A percentile compares a stretch with the other conserved stretches of the same genome.
Evolutionary conservation across 1,140 invertebrate species (phyloP).

Genomic region (Drosophila murphyi): DNA sequence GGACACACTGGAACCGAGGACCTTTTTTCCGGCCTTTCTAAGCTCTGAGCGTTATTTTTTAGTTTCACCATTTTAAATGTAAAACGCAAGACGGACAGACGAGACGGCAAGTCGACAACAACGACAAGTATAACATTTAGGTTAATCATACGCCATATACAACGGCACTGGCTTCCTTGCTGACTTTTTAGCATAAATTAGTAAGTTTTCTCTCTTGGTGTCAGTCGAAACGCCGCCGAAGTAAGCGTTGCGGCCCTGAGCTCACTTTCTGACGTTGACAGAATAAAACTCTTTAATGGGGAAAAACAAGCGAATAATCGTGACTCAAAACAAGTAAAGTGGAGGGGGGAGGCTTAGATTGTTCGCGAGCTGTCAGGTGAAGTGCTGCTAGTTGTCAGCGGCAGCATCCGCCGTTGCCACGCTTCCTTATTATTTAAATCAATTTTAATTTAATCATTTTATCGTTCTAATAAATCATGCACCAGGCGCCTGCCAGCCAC

Average conservation of each 20-base stretch:
- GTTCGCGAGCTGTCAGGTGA: slow-evolving; percentile 9
- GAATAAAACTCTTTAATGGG: slow-evolving; percentile 39
- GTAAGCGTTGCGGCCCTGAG: slow-evolving; percentile 17
- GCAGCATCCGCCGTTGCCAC: slow-evolving; percentile 16
- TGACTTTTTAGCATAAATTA: slow-evolving; percentile 78
- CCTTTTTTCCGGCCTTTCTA: slow-evolving; percentile 58
- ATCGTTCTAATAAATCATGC: slow-evolving; percentile 79
- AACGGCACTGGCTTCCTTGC: slow-evolving; percentile 21
- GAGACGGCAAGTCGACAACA: slow-evolving; percentile 34
- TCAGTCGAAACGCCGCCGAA: neutral
- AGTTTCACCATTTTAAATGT: slow-evolving; percentile 76
- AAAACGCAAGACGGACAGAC: slow-evolving; percentile 41
- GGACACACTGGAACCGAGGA: slow-evolving; percentile 35
- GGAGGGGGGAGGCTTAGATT: neutral
- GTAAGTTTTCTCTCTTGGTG: slow-evolving; percentile 62
- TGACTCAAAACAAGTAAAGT: slow-evolving; percentile 18
- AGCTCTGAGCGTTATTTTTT: slow-evolving; percentile 57
- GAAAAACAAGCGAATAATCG: slow-evolving; percentile 44
- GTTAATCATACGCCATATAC: slow-evolving; percentile 77
- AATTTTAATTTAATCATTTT: slow-evolving; percentile 83
- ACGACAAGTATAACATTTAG: slow-evolving; percentile 58
- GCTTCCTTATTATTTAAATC: slow-evolving; percentile 65
- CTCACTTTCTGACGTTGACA: slow-evolving; percentile 36
- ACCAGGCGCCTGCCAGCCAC: slow-evolving; percentile 32
- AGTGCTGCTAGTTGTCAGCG: slow-evolving; percentile 44